phyloP scores from a whole-genome alignment of 2,888 invertebrate genomes.

The Cephus rjabovi region DNA sequence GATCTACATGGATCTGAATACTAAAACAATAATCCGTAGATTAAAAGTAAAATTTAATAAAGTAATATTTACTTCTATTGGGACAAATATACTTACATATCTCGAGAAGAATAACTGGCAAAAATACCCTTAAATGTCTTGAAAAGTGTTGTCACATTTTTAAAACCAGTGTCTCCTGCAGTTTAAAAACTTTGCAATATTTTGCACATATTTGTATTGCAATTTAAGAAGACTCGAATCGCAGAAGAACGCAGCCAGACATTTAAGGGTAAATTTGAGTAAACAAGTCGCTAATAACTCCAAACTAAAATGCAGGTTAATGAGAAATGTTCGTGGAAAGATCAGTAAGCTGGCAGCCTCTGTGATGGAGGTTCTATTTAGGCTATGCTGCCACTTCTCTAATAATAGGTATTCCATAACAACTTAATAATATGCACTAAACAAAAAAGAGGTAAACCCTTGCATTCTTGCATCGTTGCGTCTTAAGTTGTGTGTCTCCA shows the following conservation, averaged over 20 bases:
- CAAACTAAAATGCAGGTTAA: constrained; percentile 68
- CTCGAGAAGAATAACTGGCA: background rate
- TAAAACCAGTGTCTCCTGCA: background rate
- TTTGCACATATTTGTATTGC: background rate
- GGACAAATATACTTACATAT: background rate
- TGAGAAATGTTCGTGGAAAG: constrained; percentile 77
- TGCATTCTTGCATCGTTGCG: constrained; percentile 7
- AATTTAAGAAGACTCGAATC: background rate
- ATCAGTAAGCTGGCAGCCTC: constrained; percentile 78
- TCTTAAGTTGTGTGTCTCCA: background rate
- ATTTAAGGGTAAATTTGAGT: constrained; percentile 11
- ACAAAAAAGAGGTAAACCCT: constrained; percentile 1
- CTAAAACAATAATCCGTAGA: background rate
- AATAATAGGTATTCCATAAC: constrained; percentile 73
- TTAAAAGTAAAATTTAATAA: background rate
- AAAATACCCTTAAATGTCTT: constrained; percentile 28
- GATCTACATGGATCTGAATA: background rate
- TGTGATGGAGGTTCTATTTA: constrained; percentile 78
- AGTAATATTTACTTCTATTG: background rate
- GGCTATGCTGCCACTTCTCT: constrained; percentile 76
- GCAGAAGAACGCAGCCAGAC: background rate
- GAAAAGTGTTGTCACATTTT: background rate
- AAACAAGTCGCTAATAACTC: constrained; percentile 49
- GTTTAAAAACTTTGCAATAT: background rate
- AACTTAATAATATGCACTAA: constrained; percentile 55